A percentile compares a stretch with the other conserved stretches of the same genome.
Conservation (phyloP, 2,888 invertebrate species). For the Syritta pipiens region DNA sequence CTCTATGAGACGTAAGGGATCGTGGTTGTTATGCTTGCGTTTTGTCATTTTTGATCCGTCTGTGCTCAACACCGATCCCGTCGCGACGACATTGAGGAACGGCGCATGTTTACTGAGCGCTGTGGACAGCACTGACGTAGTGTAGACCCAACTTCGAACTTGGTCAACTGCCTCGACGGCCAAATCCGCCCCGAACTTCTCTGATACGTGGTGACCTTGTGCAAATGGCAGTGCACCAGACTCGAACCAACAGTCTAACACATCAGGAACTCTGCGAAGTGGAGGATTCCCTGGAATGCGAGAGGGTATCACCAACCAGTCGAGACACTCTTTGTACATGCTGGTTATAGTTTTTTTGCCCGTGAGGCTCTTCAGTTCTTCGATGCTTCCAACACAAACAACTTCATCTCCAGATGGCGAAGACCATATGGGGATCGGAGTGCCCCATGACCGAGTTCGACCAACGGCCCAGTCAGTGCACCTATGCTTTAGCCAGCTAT, state of each 20-base stretch:
- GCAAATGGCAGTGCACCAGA: conserved; percentile 98
- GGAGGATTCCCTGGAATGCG: conserved; percentile 89
- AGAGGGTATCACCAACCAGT: conserved; percentile 94
- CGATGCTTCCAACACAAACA: conserved; percentile 93
- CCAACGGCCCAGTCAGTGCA: conserved; percentile 98
- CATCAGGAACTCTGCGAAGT: conserved; percentile 90
- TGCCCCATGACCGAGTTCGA: conserved; percentile 98
- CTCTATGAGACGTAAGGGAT: conserved; percentile 91
- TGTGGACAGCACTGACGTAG: conserved; percentile 93
- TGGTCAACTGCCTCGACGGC: conserved; percentile 98
- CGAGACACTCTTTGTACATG: conserved; percentile 94
- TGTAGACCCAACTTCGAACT: conserved; percentile 98
- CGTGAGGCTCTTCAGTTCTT: conserved; percentile 89
- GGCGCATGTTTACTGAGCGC: conserved; percentile 95
- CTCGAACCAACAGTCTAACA: conserved; percentile 99
- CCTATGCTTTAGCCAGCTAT: conserved; percentile 95
- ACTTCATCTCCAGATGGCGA: conserved; percentile 93
- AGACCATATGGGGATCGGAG: conserved; percentile 97
- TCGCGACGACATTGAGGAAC: conserved; percentile 95
- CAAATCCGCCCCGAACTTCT: conserved; percentile 96
- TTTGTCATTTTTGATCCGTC: conserved; percentile 99
- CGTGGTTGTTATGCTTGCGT: conserved; percentile 97
- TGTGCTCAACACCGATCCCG: conserved; percentile 92
- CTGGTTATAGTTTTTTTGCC: conserved; percentile 88
- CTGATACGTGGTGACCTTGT: conserved; percentile 91